Conservation (phyloP, 2,797 vertebrate species). For the Danionella dracula region DNA sequence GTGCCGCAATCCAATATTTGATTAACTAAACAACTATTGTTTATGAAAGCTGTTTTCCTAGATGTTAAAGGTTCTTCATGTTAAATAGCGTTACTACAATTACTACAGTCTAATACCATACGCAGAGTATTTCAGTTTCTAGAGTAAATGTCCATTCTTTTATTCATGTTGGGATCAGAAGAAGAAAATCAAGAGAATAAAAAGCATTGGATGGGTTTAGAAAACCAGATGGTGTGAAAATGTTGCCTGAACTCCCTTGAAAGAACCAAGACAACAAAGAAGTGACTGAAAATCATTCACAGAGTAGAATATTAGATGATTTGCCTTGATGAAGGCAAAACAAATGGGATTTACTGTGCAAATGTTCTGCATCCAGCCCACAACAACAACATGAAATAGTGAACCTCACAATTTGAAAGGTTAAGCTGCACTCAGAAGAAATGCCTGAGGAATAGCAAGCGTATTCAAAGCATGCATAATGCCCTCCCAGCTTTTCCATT, state of each 20-base stretch:
- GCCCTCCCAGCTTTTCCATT: conserved; percentile 2
- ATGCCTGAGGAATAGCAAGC: neutral
- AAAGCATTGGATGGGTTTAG: too few relatives aligned
- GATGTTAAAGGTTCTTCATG: too few relatives aligned
- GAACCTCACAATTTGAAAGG: neutral
- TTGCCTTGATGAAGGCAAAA: conserved; percentile 1
- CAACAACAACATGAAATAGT: conserved; percentile 1
- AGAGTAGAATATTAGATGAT: conserved; percentile 5
- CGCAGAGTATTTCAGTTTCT: neutral
- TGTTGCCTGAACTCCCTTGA: conserved; percentile 16
- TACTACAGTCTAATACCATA: too few relatives aligned
- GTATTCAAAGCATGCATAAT: conserved; percentile 12
- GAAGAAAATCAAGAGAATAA: too few relatives aligned
- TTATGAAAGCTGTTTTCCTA: too few relatives aligned
- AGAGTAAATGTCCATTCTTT: neutral
- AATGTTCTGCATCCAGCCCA: neutral
- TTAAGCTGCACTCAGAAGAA: conserved; percentile 4
- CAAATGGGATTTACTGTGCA: conserved; percentile 6
- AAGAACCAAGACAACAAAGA: neutral
- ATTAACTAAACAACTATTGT: too few relatives aligned
- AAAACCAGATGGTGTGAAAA: conserved; percentile 11
- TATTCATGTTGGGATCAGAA: too few relatives aligned
- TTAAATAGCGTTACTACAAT: too few relatives aligned
- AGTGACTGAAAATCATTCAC: conserved; percentile 21
- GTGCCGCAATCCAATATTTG: too few relatives aligned